Percentiles rank a stretch among this genome's conserved stretches.
Conservation (phyloP, 1,140 invertebrate species). For the Cydia pomonella region DNA sequence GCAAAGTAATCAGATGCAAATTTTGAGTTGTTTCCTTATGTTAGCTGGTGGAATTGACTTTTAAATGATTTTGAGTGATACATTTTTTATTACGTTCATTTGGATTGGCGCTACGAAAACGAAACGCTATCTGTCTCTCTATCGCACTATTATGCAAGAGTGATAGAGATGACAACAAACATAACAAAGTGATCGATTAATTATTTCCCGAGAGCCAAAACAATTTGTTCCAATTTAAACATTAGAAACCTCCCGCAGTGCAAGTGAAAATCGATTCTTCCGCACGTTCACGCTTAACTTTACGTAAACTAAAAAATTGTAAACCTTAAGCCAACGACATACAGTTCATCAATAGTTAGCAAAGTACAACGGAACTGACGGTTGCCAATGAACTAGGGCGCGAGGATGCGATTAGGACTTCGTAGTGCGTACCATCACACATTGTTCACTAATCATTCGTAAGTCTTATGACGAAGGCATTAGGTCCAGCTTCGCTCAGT, state of each 20-base stretch:
- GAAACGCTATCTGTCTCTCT: too few relatives aligned
- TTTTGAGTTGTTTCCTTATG: too few relatives aligned
- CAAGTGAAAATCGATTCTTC: neutral
- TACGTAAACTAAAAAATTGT: too few relatives aligned
- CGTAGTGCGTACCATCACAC: neutral
- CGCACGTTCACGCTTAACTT: neutral
- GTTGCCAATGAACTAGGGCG: constrained; percentile 8
- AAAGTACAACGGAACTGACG: neutral
- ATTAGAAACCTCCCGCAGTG: neutral
- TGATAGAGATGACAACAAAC: too few relatives aligned
- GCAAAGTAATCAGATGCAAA: too few relatives aligned
- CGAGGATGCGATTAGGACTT: constrained; percentile 13
- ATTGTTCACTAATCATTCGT: neutral
- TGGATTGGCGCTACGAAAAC: too few relatives aligned
- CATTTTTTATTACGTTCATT: too few relatives aligned
- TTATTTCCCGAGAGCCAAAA: neutral
- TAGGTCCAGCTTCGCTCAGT: too few relatives aligned
- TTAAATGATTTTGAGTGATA: too few relatives aligned
- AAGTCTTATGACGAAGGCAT: neutral
- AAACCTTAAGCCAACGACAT: neutral
- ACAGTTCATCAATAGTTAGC: neutral
- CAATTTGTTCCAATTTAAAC: neutral
- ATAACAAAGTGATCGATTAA: neutral
- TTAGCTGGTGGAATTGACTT: too few relatives aligned
- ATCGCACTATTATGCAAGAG: too few relatives aligned